These are phyloP conservation scores for Papilio gigon DNA, from an alignment of 2,888 invertebrate species.

Conservation along the genomic window DNA sequence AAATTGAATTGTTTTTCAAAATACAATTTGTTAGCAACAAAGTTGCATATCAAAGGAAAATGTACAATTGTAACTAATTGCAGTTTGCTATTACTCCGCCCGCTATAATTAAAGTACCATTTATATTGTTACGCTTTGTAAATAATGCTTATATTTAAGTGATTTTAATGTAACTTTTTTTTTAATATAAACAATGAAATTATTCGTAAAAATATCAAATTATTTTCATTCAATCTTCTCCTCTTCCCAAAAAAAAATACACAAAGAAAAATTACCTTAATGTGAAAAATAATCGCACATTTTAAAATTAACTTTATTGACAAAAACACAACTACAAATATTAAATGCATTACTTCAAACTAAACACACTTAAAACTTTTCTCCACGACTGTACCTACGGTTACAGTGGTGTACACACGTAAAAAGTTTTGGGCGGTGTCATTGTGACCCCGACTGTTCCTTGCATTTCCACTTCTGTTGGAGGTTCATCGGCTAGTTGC, in stretches of 20 bases:
- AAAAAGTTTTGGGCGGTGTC: conserved; percentile 82
- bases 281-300: background rate
- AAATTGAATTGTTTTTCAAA: conserved; percentile 51
- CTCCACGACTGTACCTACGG: background rate
- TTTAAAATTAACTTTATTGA: background rate
- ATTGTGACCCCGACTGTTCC: conserved; percentile 90
- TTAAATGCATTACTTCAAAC: conserved; percentile 14
- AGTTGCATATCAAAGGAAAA: conserved; percentile 61
- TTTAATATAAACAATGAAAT: conserved; percentile 56
- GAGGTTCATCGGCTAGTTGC: conserved; percentile 75
- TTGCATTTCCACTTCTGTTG: conserved; percentile 78
- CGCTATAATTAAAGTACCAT: conserved; percentile 58
- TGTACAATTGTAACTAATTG: conserved; percentile 49
- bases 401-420: conserved; percentile 62
- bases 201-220: conserved; percentile 47
- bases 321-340: conserved; percentile 7
- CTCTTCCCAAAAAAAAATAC: background rate
- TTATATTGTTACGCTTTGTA: conserved; percentile 63
- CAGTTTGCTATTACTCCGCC: conserved; percentile 48
- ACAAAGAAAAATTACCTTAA: background rate
- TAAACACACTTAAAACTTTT: background rate
- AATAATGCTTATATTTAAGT: conserved; percentile 58
- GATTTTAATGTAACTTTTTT: conserved; percentile 51
- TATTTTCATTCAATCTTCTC: conserved; percentile 46
- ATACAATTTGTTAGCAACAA: conserved; percentile 61